Evolutionary conservation across 2,888 invertebrate species (phyloP).

Genomic region (Apamea sordens): DNA sequence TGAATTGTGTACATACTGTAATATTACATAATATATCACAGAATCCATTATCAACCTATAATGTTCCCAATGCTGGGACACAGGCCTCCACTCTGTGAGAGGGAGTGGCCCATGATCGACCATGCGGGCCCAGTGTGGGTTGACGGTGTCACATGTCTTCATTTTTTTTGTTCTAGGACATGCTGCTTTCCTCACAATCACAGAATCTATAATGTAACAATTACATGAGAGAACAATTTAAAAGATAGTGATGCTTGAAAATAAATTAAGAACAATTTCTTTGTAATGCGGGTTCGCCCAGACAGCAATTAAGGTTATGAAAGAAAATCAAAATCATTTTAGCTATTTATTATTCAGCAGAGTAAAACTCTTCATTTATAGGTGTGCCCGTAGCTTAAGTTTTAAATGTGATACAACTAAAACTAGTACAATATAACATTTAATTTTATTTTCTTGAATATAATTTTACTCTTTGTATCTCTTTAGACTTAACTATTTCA

Average conservation of each 20-base stretch:
- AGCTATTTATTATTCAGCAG: not conserved
- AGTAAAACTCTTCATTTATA: conserved; percentile 61
- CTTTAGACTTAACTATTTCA: conserved; percentile 62
- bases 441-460: conserved; percentile 49
- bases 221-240: not conserved
- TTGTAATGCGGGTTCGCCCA: not conserved
- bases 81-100: not conserved
- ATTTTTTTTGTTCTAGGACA: not conserved
- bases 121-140: not conserved
- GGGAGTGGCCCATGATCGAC: no score
- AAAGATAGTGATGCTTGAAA: conserved; percentile 8
- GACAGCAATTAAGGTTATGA: not conserved
- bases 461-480: conserved; percentile 67
- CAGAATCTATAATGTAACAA: not conserved
- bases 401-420: conserved; percentile 82
- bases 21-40: not conserved
- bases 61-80: not conserved
- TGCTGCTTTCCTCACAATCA: not conserved
- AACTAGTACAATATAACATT: conserved; percentile 57
- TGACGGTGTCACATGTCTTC: not conserved
- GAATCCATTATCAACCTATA: not conserved
- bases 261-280: not conserved
- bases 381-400: conserved; percentile 74
- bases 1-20: conserved; percentile 14
- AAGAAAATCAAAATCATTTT: not conserved